phyloP scores from a whole-genome alignment of 2,888 invertebrate species.

The Herminia tarsipennalis region DNA sequence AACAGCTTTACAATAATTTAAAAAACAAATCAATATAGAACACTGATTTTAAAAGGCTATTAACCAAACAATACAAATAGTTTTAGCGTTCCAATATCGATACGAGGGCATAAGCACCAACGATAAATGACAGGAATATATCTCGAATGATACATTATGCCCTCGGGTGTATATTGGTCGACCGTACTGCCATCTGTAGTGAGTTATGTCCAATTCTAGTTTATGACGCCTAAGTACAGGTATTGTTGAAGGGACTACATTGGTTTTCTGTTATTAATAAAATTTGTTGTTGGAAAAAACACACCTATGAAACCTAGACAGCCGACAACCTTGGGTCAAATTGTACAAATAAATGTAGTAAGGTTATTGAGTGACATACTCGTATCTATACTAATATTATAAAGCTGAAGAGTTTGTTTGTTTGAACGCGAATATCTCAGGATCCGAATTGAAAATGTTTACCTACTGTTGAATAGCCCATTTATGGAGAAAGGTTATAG shows the following conservation, averaged over 20 bases:
- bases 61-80: constrained; percentile 10
- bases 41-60: constrained; percentile 1
- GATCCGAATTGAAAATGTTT: no score
- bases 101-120: constrained; percentile 13
- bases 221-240: constrained; percentile 31
- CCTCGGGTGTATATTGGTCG: constrained; percentile 32
- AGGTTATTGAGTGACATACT: no score
- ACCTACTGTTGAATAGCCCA: no score
- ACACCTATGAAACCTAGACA: no score
- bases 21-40: constrained; percentile 3
- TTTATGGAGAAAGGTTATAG: no score
- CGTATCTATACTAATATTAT: no score
- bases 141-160: constrained; percentile 29
- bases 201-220: constrained; percentile 37
- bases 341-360: no score
- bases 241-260: constrained; percentile 12
- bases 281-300: no score
- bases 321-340: no score
- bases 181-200: constrained; percentile 13
- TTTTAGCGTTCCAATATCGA: constrained; percentile 5
- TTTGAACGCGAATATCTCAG: no score
- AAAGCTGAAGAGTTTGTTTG: no score
- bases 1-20: background rate
- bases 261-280: no score
- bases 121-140: constrained; percentile 41